Percentiles rank a stretch among this genome's conserved stretches.
phyloP scores from a whole-genome alignment of 2,888 invertebrate genomes.

The Plemyria rubiginata region DNA sequence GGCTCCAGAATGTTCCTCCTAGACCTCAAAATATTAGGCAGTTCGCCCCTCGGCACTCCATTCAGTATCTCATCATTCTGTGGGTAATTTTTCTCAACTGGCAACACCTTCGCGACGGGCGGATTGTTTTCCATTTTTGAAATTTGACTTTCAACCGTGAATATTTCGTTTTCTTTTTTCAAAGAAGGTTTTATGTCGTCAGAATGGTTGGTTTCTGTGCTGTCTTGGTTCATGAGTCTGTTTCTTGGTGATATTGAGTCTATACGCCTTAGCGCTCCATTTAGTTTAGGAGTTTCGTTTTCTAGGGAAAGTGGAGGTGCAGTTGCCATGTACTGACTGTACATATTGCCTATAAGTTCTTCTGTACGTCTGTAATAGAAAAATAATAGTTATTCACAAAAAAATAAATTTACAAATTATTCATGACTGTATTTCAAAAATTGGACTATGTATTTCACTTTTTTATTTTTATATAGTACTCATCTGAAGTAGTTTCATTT shows the following conservation, averaged over 20 bases:
- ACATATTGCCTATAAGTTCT: conserved; percentile 85
- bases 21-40: conserved; percentile 67
- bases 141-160: conserved; percentile 72
- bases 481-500: too few species aligned
- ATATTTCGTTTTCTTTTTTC: conserved; percentile 61
- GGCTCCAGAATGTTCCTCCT: conserved; percentile 76
- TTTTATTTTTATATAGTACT: too few species aligned
- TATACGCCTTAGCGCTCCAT: conserved; percentile 58
- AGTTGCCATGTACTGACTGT: conserved; percentile 79
- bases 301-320: conserved; percentile 71
- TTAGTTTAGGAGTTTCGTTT: conserved; percentile 62
- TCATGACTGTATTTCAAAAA: too few species aligned
- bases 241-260: conserved; percentile 56
- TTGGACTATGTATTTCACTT: too few species aligned
- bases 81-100: conserved; percentile 40
- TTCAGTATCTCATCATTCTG: conserved; percentile 34
- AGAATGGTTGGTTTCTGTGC: conserved; percentile 74
- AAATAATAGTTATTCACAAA: conserved; percentile 6
- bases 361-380: conserved; percentile 81
- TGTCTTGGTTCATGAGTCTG: conserved; percentile 62
- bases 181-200: conserved; percentile 72
- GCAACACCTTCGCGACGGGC: conserved; percentile 47
- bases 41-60: conserved; percentile 51
- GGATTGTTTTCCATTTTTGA: conserved; percentile 56
- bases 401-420: too few species aligned